Evolutionary conservation across 2,113 vertebrate genomes (phyloP).

Genomic region (Pseudorasbora parva): DNA sequence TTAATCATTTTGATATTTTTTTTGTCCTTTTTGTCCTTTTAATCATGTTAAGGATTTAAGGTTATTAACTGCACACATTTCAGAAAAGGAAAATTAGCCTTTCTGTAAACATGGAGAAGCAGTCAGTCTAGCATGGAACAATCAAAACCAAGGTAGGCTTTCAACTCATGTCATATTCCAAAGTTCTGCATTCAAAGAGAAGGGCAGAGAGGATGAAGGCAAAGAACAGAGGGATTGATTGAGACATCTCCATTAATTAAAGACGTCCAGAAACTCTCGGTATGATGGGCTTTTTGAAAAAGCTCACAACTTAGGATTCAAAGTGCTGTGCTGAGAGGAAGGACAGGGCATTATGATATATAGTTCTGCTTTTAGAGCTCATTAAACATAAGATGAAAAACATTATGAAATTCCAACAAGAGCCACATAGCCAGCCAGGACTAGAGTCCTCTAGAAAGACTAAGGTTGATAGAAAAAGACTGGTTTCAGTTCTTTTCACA

Average conservation of each 20-base stretch:
- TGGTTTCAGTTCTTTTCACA: neutral
- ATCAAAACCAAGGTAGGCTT: neutral
- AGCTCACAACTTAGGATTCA: conserved; percentile 37
- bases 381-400: conserved; percentile 27
- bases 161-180: neutral
- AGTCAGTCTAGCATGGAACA: neutral
- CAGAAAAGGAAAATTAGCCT: neutral
- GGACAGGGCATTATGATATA: conserved; percentile 20
- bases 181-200: neutral
- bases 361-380: conserved; percentile 13
- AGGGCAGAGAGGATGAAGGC: conserved; percentile 4
- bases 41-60: neutral
- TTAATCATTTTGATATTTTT: neutral
- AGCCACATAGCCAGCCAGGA: neutral
- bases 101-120: neutral
- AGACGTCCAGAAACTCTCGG: neutral
- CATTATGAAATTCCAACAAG: conserved; percentile 39
- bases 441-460: neutral
- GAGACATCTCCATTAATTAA: conserved; percentile 28
- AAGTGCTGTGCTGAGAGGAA: conserved; percentile 44
- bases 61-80: neutral
- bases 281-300: conserved; percentile 18
- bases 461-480: neutral
- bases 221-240: conserved; percentile 33
- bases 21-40: conserved; percentile 5